Evolutionary conservation across 2,113 vertebrate species (phyloP), one percentile per base, ranked within the genome.

Genomic region (Gymnogyps californianus): DNA sequence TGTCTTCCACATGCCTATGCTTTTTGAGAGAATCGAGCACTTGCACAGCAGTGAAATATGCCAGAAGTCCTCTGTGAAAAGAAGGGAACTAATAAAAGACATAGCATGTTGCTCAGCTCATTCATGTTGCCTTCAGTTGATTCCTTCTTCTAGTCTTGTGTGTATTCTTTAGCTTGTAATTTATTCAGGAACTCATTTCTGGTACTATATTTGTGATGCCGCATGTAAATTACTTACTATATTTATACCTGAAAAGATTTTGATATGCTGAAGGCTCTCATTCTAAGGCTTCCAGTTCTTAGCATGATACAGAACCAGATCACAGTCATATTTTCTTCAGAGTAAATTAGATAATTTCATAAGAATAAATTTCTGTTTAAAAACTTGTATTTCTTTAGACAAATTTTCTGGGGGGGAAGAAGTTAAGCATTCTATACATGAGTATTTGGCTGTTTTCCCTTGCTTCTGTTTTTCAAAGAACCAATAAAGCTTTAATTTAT

Each of bases 161-260:
- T 90, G 16, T 46, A 42, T 88, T 83, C 59, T 81, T 76, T n/a
- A 46, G 20, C 44, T 76, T 89, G 22, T 24, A 54, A 18, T 69
- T 86, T 83, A 80, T 89, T 95, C 40, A 76, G 52, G 34, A 88
- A 58, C 28, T 85, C 10, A 64, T 86, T 95, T 83, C n/a, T 86
- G 32, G 22, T 44, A 28, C 71, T 57, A 3, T 70, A 42, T 71
- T 78, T 75, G 32, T 87, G n/a, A 55, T 55, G 31, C 29, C 3
- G 11, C 44, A 28, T 75, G 16, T 46, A 59, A 58, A 36, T 44
- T 75, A 40, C 17, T 79, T 79, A 20, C 49, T 77, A 4, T 67
- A 19, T 70, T 88, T 90, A 32, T 76, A 64, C 21, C 40, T 79
- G 18, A 67, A 19, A 89, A 83, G 22, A 42, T 44, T 70, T 55